Evolutionary conservation across 23 tunicate genomes (phyloP).

Genomic region (Halocynthia roretzi): DNA sequence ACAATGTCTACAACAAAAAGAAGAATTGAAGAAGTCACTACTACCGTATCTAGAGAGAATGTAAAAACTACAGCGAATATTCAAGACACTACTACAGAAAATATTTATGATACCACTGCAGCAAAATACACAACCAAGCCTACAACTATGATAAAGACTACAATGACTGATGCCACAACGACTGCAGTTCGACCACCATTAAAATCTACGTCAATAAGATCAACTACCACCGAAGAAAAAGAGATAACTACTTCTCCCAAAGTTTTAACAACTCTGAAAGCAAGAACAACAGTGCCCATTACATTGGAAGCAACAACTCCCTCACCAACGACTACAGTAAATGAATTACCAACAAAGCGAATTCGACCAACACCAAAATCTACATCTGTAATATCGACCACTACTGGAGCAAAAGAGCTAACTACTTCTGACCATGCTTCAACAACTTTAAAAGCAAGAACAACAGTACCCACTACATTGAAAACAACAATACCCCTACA

Average conservation of each 20-base stretch:
- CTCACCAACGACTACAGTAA: not conserved
- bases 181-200: not conserved
- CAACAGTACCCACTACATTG: not conserved
- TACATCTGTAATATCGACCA: too few relatives aligned
- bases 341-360: not conserved
- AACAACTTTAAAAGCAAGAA: too few relatives aligned
- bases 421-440: too few relatives aligned
- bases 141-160: not conserved
- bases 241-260: not conserved
- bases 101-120: not conserved
- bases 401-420: too few relatives aligned
- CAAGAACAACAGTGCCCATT: not conserved
- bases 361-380: not conserved
- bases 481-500: not conserved
- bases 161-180: not conserved
- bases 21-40: too few relatives aligned
- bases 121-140: not conserved
- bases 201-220: not conserved
- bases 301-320: not conserved
- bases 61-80: too few relatives aligned
- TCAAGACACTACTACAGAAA: too few relatives aligned
- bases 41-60: too few relatives aligned
- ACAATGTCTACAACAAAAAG: too few relatives aligned
- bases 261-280: too few relatives aligned
- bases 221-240: not conserved